phyloP scores from a whole-genome alignment of 2,888 invertebrate genomes.

The Drosophila borborema region DNA sequence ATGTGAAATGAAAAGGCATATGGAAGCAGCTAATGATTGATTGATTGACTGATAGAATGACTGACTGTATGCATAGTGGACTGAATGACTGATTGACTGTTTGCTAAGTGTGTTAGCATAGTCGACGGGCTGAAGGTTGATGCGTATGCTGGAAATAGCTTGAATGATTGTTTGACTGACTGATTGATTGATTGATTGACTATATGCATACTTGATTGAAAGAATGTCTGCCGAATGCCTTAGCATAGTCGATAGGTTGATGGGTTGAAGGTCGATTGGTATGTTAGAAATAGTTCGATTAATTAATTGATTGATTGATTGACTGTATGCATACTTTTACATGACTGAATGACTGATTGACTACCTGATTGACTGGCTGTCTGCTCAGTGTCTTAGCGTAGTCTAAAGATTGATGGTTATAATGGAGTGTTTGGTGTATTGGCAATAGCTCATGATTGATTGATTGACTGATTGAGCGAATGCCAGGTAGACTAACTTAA shows the following conservation, averaged over 20 bases:
- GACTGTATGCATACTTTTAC: too few species aligned
- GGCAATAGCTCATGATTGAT: neutral
- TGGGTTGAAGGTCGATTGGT: neutral
- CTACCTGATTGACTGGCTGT: neutral
- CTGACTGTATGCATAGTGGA: conserved; percentile 7
- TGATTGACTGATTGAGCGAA: neutral
- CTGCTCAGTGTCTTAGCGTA: neutral
- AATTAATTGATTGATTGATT: conserved; percentile 4
- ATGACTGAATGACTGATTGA: neutral
- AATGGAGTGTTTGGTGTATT: neutral
- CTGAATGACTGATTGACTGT: neutral
- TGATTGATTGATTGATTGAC: too few species aligned
- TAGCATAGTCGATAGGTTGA: neutral
- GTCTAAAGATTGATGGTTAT: neutral
- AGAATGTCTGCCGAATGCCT: neutral
- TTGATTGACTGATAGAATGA: neutral
- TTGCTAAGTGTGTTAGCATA: neutral
- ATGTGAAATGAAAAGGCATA: conserved; percentile 7
- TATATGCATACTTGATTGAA: too few species aligned
- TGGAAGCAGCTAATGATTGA: conserved; percentile 11
- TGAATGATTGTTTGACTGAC: conserved; percentile 3
- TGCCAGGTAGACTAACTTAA: neutral
- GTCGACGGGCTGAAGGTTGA: neutral
- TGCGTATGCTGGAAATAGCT: too few species aligned
- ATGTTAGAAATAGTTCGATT: neutral